Evolutionary conservation across 2,888 invertebrate species (phyloP).

Genomic region (Dendrolimus pini): DNA sequence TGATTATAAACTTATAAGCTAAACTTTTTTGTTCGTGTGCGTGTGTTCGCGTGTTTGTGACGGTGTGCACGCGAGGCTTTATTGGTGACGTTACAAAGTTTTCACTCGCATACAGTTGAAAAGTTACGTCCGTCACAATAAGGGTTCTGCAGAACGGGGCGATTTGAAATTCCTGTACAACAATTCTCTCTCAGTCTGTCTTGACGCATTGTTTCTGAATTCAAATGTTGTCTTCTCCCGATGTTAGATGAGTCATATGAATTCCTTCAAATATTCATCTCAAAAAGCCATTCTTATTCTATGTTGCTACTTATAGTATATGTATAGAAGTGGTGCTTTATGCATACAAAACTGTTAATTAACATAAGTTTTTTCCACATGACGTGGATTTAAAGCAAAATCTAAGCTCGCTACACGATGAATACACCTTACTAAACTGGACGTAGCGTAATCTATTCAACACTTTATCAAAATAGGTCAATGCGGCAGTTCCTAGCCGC

Average conservation of each 20-base stretch:
- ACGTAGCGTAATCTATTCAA: conserved; percentile 57
- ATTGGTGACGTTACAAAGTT: conserved; percentile 64
- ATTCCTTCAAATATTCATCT: background rate
- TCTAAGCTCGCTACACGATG: conserved; percentile 21
- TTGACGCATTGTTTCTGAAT: background rate
- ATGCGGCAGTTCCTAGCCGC: conserved; percentile 53
- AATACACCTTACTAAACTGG: conserved; percentile 42
- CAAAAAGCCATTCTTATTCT: background rate
- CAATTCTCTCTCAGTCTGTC: background rate
- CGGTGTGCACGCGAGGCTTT: conserved; percentile 59
- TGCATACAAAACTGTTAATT: background rate
- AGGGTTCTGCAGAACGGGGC: conserved; percentile 7
- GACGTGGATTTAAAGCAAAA: conserved; percentile 9
- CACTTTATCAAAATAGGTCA: conserved; percentile 73
- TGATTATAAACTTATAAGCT: conserved; percentile 77
- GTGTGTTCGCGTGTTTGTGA: conserved; percentile 61
- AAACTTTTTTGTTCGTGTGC: conserved; percentile 70
- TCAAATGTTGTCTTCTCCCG: background rate
- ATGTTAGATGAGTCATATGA: background rate
- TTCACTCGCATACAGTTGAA: conserved; percentile 43
- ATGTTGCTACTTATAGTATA: background rate
- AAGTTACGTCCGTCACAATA: conserved; percentile 9
- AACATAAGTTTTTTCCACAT: background rate
- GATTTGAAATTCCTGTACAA: background rate
- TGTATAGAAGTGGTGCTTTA: background rate